Conservation (phyloP, 1,140 invertebrate species). For the Zaprionus africanus region DNA sequence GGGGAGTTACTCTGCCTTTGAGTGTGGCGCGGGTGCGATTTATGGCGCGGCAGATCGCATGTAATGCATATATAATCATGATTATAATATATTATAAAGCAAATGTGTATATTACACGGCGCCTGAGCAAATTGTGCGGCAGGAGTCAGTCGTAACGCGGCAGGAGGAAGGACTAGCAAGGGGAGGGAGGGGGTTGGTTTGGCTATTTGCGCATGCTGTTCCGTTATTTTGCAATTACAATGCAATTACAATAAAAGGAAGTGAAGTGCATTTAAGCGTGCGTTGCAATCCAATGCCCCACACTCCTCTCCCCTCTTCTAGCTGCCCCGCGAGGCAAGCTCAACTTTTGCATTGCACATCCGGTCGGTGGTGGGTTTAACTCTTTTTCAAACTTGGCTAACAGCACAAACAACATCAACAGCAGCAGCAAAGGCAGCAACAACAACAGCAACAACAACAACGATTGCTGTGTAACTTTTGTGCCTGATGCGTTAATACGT, state of each 20-base stretch:
- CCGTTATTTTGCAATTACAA: slow-evolving; percentile 79
- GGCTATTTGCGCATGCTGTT: slow-evolving; percentile 38
- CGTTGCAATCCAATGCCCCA: slow-evolving; percentile 24
- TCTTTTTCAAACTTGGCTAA: slow-evolving; percentile 48
- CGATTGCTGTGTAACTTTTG: slow-evolving; percentile 37
- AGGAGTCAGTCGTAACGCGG: not conserved
- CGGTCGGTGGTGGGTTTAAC: slow-evolving; percentile 47
- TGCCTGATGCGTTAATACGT: slow-evolving; percentile 78
- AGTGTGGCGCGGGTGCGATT: slow-evolving; percentile 66
- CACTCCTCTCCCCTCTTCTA: slow-evolving; percentile 27
- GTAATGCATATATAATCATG: slow-evolving; percentile 77
- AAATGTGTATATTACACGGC: slow-evolving; percentile 79
- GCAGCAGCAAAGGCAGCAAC: not conserved
- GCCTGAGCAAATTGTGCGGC: slow-evolving; percentile 39
- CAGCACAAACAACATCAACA: slow-evolving; percentile 6
- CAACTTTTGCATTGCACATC: slow-evolving; percentile 35
- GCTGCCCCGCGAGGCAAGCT: not conserved
- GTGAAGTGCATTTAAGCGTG: slow-evolving; percentile 77
- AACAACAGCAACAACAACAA: not conserved
- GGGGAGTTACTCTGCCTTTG: slow-evolving; percentile 47
- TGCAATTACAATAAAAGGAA: slow-evolving; percentile 79
- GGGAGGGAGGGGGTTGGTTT: slow-evolving; percentile 18
- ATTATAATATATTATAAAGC: slow-evolving; percentile 77
- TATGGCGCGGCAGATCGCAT: slow-evolving; percentile 78
- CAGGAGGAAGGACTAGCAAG: slow-evolving; percentile 8